phyloP scores from a whole-genome alignment of 2,888 invertebrate genomes.

The Zelleria hepariella region DNA sequence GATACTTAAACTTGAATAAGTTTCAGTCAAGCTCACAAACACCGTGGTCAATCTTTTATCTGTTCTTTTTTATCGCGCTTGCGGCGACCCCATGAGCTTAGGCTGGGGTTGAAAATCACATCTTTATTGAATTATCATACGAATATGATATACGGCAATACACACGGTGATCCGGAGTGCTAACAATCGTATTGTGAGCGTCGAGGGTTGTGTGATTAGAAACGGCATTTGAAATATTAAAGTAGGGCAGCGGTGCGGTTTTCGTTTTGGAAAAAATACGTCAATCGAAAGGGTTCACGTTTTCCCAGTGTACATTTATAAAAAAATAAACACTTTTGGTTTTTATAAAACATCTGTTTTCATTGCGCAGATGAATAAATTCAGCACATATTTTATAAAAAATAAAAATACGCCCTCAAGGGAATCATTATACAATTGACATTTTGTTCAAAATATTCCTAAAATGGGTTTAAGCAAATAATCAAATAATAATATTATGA shows the following conservation, averaged over 20 bases:
- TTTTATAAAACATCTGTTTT: no score
- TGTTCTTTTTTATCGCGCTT: constrained; percentile 39
- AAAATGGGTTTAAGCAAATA: no score
- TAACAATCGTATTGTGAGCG: constrained; percentile 24
- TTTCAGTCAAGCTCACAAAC: background rate
- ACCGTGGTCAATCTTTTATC: background rate
- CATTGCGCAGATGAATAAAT: no score
- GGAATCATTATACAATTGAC: no score
- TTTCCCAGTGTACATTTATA: no score
- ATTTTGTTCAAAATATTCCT: no score
- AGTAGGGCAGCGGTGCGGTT: background rate
- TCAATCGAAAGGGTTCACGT: no score
- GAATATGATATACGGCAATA: constrained; percentile 61
- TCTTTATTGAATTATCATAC: constrained; percentile 68
- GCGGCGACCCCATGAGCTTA: constrained; percentile 20
- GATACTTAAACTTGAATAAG: background rate
- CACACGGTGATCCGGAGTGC: constrained; percentile 39
- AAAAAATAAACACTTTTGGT: no score
- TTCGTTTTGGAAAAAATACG: background rate
- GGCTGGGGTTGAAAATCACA: constrained; percentile 49
- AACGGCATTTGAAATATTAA: background rate
- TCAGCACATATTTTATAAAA: no score
- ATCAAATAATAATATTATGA: no score
- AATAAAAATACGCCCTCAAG: no score
- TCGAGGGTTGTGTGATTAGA: background rate